phyloP scores from a whole-genome alignment of 2,888 invertebrate species.

The Conus canariensis region DNA sequence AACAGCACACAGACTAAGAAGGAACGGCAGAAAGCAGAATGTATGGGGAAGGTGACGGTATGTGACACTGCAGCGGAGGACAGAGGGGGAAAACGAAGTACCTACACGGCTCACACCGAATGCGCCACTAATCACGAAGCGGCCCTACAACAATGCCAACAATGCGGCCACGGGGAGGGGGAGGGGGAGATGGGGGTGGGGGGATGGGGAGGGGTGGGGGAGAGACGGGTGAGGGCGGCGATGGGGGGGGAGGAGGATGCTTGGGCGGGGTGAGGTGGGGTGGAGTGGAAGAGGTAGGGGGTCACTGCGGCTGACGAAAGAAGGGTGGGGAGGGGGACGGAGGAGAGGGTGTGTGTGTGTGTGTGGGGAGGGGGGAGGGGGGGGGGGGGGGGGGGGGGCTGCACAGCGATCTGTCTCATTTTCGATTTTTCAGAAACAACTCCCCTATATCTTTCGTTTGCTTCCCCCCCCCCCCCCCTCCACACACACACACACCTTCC shows the following conservation, averaged over 20 bases:
- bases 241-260: neutral
- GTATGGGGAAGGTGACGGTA: neutral
- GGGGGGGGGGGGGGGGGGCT: neutral
- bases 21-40: neutral
- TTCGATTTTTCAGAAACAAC: too few relatives aligned
- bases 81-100: neutral
- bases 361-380: neutral
- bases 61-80: neutral
- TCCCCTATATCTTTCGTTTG: too few relatives aligned
- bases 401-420: too few relatives aligned
- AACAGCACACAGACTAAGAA: neutral
- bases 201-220: neutral
- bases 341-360: too few relatives aligned
- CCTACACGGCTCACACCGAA: neutral
- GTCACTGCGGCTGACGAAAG: neutral
- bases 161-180: neutral
- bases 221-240: neutral
- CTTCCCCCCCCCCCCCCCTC: too few relatives aligned
- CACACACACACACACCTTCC: too few relatives aligned
- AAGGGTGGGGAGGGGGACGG: neutral
- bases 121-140: neutral
- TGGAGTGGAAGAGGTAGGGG: neutral
- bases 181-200: neutral
- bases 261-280: neutral
- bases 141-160: neutral